Evolutionary conservation across 2,113 vertebrate species (phyloP).

Genomic region (Actinemys pallida): DNA sequence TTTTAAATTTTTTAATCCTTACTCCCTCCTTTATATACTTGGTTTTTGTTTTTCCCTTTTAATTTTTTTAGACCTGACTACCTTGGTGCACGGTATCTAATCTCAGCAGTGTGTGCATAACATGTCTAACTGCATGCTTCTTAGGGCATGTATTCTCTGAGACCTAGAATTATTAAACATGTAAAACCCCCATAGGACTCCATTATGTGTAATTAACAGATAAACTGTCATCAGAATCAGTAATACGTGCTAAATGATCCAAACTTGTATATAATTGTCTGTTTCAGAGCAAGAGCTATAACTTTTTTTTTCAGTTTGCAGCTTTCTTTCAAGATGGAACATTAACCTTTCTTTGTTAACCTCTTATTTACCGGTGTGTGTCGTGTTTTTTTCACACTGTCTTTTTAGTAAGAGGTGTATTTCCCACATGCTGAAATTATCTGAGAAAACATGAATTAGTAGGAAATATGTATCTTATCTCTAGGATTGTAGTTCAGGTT

Average conservation of each 20-base stretch:
- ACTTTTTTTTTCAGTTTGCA: constrained; percentile 71
- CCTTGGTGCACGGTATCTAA: constrained; percentile 71
- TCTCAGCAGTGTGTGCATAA: constrained; percentile 76
- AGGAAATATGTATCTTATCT: background rate
- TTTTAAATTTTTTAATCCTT: background rate
- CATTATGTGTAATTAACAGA: constrained; percentile 85
- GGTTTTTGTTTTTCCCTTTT: background rate
- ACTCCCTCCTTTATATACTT: background rate
- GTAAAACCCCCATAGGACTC: constrained; percentile 81
- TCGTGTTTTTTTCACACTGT: constrained; percentile 43
- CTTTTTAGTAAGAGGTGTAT: constrained; percentile 21
- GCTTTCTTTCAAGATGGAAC: constrained; percentile 75
- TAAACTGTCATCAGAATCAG: constrained; percentile 87
- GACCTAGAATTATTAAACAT: constrained; percentile 81
- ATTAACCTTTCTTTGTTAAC: constrained; percentile 69
- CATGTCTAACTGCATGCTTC: constrained; percentile 71
- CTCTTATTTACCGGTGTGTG: constrained; percentile 58
- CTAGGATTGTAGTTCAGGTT: background rate
- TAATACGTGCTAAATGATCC: constrained; percentile 86
- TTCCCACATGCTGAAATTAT: constrained; percentile 43
- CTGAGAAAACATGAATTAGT: constrained; percentile 27
- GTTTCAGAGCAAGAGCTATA: constrained; percentile 71
- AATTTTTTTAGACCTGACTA: background rate
- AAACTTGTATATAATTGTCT: constrained; percentile 86
- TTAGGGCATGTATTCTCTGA: constrained; percentile 71